Base-by-base conservation (phyloP, 2,888 invertebrate species). In the Chironomus tentans region DNA sequence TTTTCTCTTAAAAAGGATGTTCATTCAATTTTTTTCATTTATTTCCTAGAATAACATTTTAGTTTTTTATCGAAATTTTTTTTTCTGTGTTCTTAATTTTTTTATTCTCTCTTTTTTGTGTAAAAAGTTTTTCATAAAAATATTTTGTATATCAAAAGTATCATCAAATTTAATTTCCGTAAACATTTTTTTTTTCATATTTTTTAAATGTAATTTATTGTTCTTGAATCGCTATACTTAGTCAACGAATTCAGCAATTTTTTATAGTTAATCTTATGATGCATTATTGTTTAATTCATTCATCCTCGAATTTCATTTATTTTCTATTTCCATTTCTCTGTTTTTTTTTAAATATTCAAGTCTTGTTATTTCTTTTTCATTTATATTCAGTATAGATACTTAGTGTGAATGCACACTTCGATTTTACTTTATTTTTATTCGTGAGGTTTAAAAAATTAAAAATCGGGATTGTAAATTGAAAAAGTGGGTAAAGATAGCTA, bases 141-240 rank as follows among this genome's bases (percentile, higher is more conserved):
- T 74, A 74, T 74, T 61, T 65, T 74, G 74, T 74, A 74, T 74
- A 74, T 74, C 74, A 74, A 74, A 74, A 74, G 74, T 74, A 74
- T 74, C 74, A 70, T 70, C 48, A 50, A 22, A 68, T 68, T 74
- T 68, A 70, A 28, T 73, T 74, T 74, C 22, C 68, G 65, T 74
- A 74, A 74, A 68, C 74, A 18, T 74, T 38, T 62, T 18, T 68
- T 68, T 24, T 65, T 22, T 22, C 24, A 13, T 65, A 24, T 65
- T 65, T 65, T 65, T 65, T 18, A 56, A 56, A 56, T 56, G 56
- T 56, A 56, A 24, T 65, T 74, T 74, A 74, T 74, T 74, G 65
- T 74, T 74, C 68, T 65, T 46, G 47, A 65, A 74, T 48, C 65
- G 74, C 74, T 65, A 62, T 74, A 21, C 28, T 62, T 68, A 74